Evolutionary conservation across 2,888 invertebrate species (phyloP), one percentile per base, ranked within the genome.

Genomic region (Pelosia muscerda): DNA sequence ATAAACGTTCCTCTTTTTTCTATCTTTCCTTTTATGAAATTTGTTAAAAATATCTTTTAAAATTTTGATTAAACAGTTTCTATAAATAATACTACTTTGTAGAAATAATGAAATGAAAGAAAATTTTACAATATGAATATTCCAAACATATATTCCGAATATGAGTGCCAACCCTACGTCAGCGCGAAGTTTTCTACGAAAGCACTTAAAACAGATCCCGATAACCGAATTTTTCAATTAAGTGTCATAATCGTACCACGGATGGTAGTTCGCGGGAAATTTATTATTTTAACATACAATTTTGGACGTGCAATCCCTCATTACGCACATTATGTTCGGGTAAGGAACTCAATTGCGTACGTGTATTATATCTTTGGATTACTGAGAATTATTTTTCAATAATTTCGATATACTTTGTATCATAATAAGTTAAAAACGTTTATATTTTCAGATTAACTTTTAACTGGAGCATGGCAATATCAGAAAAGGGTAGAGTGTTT

Each of bases 141-240:
- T n/a, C n/a, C n/a, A n/a, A n/a, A n/a, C n/a, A n/a, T n/a, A 63
- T 22, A 38, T 26, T 25, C 15, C 28, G 31, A 54, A 9, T 34
- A 34, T 15, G 10, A 34, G 9, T 53, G 81, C 19, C 90, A 92
- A 76, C 92, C 92, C 90, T 91, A 73, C 38, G 23, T 31, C 49
- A 28, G 61, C 61, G 57, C 34, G 63, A 54, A 69, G 63, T 91
- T 83, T 93, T 93, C 93, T 92, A 93, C 92, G 92, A 93, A 94
- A 88, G 84, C 88, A 90, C 87, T 93, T 92, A 90, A 84, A 86
- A 84, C 84, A 78, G 84, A 89, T 91, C 88, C 83, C 89, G 92
- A 94, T 93, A 92, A 88, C 89, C 86, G 89, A 92, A 87, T 90
- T 92, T 84, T 93, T 94, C 94, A 94, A 94, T 94, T 93, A 93